Percentiles rank a stretch among this genome's conserved stretches.
phyloP scores from a whole-genome alignment of 2,797 vertebrate species.

The Sardinella longiceps region DNA sequence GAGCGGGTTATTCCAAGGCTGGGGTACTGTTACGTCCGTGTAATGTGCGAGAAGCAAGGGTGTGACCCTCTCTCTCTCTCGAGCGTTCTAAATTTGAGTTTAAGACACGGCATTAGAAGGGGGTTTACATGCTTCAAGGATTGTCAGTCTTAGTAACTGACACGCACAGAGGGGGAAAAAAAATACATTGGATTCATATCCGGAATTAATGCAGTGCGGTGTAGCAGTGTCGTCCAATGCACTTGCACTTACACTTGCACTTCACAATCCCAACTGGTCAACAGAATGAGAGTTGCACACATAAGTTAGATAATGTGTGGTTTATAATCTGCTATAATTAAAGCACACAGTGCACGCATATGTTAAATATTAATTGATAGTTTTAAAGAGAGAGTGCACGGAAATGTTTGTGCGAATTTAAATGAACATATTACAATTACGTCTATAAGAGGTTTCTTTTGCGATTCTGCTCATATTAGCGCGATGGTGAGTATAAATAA shows the following conservation, averaged over 20 bases:
- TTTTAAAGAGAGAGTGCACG: neutral
- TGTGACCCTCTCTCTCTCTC: slow-evolving; percentile 51
- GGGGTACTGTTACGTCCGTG: slow-evolving; percentile 69
- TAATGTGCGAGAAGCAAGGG: slow-evolving; percentile 65
- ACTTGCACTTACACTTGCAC: neutral
- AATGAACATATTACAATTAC: neutral
- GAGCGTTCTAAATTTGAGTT: slow-evolving; percentile 65
- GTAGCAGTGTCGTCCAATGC: neutral
- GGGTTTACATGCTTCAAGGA: slow-evolving; percentile 5
- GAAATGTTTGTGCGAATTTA: neutral
- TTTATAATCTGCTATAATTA: neutral
- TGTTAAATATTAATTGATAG: neutral
- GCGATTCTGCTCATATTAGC: neutral
- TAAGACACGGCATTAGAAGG: slow-evolving; percentile 48
- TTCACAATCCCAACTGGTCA: neutral
- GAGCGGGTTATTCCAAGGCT: slow-evolving; percentile 66
- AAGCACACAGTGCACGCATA: neutral
- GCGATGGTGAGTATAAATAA: neutral
- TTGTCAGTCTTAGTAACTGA: slow-evolving; percentile 10
- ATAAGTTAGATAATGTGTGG: neutral
- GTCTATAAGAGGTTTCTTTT: neutral
- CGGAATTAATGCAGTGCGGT: neutral
- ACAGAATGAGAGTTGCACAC: neutral
- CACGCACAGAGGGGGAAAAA: neutral
- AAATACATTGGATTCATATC: neutral